phyloP scores from a whole-genome alignment of 2,888 invertebrate genomes.

The Siphlonurus alternatus region DNA sequence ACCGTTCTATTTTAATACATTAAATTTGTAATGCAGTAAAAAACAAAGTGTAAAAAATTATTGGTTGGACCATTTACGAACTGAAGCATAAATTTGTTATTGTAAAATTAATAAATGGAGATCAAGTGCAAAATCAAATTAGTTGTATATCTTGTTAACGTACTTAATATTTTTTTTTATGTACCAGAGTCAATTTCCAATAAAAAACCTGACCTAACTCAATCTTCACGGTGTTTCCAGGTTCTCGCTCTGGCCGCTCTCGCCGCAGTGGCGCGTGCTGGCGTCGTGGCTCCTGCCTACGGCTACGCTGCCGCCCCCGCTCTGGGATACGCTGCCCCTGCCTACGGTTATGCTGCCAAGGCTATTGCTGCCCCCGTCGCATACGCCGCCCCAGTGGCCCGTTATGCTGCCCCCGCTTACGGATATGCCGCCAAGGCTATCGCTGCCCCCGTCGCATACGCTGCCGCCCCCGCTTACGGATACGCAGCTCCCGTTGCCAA shows the following conservation, averaged over 20 bases:
- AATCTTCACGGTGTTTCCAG: too few species aligned
- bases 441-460: conserved; percentile 5
- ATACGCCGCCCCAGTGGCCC: conserved; percentile 9
- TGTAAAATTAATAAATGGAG: too few species aligned
- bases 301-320: conserved; percentile 18
- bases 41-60: too few species aligned
- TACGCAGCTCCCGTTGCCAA: conserved; percentile 5
- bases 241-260: conserved; percentile 12
- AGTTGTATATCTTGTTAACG: too few species aligned
- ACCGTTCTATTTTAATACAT: too few species aligned
- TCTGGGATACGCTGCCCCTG: conserved; percentile 12
- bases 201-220: too few species aligned
- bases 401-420: conserved; percentile 9
- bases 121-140: too few species aligned
- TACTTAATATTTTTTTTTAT: too few species aligned
- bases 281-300: conserved; percentile 18
- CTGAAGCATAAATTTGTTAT: too few species aligned
- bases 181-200: too few species aligned
- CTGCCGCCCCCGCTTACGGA: background rate
- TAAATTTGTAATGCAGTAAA: too few species aligned
- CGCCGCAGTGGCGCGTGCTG: conserved; percentile 14
- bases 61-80: too few species aligned
- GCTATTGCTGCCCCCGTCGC: conserved; percentile 9
- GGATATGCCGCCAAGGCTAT: conserved; percentile 5
- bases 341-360: conserved; percentile 14